Evolutionary conservation across 1,140 invertebrate genomes (phyloP), one percentile per base, ranked within the genome.

Genomic region (Hestina assimilis): DNA sequence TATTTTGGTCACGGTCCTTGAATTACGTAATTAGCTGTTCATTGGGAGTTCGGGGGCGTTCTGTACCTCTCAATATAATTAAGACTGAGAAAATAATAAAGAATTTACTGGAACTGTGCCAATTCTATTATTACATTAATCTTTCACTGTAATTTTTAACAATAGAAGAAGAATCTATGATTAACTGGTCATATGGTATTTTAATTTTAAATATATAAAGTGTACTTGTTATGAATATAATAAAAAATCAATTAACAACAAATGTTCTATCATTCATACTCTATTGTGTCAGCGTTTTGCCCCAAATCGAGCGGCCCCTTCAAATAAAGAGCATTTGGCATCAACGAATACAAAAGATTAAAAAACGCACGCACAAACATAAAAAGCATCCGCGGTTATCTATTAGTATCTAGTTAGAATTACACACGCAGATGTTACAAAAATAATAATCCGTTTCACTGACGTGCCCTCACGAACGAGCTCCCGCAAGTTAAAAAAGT

Each of bases 401-500:
- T 87, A 87, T 87, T 83, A 82, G 81, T 87, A 86, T 87, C 84
- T 84, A 86, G 82, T 87, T 87, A 83, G 77, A 78, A 75, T 83
- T 85, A 79, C 76, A 72, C 55, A 72, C 83, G 83, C 82, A 87
- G 84, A 87, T 87, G 84, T 83, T 87, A 83, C 69, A 68, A 59
- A 80, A 81, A 83, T 79, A 83, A 83, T 86, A 83, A 87, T 87
- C 83, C 74, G 50, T 46, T 50, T 14, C 41, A 40, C 53, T 42
- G 45, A 24, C 57, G 45, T 60, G 33, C 53, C 59, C 70, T 64
- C 83, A 83, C 77, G 83, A 72, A 72, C 42, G 50, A 46, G 50
- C 47, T 51, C 43, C 20, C 35, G 23, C 40, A 43, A 46, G 28
- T 58, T 51, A 42, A 31, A 57, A 42, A 78, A 75, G 80, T 60